Conservation (phyloP, 1,140 invertebrate species). For the Saccostrea echinata region DNA sequence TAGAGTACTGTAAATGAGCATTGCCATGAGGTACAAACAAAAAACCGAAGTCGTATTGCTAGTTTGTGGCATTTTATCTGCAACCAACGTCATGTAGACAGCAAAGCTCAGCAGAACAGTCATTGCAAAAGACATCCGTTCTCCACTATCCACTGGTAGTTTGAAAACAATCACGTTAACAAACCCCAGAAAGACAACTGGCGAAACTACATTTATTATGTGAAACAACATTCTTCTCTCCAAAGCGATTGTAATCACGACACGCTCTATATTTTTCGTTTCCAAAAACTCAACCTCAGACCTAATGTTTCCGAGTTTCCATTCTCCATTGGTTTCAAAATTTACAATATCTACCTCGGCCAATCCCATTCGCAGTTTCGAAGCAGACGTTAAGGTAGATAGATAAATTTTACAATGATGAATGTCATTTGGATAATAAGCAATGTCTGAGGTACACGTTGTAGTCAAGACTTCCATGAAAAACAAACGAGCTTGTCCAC, state of each 20-base stretch:
- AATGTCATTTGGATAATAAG: constrained; percentile 27
- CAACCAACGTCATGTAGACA: constrained; percentile 75
- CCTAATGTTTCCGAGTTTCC: neutral
- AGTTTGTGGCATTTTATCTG: constrained; percentile 74
- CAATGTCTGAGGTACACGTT: neutral
- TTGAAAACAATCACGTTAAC: constrained; percentile 68
- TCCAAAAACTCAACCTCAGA: neutral
- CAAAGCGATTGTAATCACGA: neutral
- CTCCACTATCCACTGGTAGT: constrained; percentile 74
- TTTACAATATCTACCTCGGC: neutral
- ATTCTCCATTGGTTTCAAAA: constrained; percentile 14
- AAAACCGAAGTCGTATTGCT: constrained; percentile 51
- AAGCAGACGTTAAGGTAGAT: neutral
- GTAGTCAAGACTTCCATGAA: neutral
- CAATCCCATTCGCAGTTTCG: neutral
- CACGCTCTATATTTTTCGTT: neutral
- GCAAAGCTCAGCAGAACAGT: constrained; percentile 76
- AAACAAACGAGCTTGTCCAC: constrained; percentile 7
- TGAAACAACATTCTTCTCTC: constrained; percentile 3
- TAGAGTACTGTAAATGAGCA: constrained; percentile 11
- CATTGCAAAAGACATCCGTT: constrained; percentile 72
- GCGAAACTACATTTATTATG: neutral
- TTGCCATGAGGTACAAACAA: constrained; percentile 32
- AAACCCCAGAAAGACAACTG: constrained; percentile 48
- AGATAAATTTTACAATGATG: neutral